These are phyloP conservation scores for Cyanocitta stelleri DNA, from an alignment of 2,113 vertebrate genomes.

Conservation along the genomic window DNA sequence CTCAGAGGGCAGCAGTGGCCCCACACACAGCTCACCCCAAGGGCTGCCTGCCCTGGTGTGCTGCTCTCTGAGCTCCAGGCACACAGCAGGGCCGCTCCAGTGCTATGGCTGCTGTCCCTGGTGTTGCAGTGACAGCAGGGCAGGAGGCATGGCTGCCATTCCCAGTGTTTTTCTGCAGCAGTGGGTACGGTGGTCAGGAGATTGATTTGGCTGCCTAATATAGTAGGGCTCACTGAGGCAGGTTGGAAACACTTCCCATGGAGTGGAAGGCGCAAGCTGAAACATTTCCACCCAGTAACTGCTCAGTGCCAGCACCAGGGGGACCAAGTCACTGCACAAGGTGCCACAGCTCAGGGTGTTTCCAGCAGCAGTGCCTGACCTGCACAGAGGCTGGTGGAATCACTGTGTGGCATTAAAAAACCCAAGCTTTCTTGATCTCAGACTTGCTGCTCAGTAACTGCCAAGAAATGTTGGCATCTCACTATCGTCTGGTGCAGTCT, in stretches of 20 bases:
- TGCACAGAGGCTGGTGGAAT: background rate
- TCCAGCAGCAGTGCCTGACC: background rate
- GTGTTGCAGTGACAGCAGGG: background rate
- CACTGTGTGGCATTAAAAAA: background rate
- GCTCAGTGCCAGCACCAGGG: background rate
- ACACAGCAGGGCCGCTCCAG: background rate
- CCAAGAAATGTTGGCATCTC: background rate
- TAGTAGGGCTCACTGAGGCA: background rate
- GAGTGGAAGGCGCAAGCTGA: background rate
- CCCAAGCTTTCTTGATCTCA: background rate
- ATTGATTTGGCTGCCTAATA: background rate
- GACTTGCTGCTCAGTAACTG: background rate
- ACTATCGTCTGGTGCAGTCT: background rate
- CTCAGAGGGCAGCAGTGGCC: background rate
- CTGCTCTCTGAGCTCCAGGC: background rate
- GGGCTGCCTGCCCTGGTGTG: background rate
- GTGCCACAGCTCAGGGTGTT: background rate
- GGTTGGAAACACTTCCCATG: background rate
- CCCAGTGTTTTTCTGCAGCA: background rate
- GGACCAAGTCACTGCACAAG: background rate
- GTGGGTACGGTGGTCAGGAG: background rate
- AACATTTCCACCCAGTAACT: background rate
- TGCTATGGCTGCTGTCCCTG: background rate
- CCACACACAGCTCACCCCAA: background rate
- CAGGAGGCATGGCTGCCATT: background rate